A percentile compares a stretch with the other conserved stretches of the same genome.
These are phyloP conservation scores for Carterocephalus palaemon DNA, from an alignment of 2,888 invertebrate species.

Conservation along the genomic window DNA sequence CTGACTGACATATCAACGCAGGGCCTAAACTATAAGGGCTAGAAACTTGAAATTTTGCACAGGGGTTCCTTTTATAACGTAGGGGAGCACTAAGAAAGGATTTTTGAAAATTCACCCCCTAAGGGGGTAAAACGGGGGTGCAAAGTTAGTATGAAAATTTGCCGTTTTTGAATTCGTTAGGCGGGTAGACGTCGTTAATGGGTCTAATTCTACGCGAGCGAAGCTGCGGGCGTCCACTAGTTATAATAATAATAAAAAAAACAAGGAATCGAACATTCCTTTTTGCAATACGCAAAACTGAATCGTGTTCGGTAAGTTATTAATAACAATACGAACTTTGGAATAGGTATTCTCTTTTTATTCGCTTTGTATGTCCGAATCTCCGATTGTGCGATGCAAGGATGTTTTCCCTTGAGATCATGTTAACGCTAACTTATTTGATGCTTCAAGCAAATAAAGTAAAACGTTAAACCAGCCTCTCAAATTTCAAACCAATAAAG, in stretches of 20 bases:
- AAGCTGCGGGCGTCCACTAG: too few species aligned
- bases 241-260: neutral
- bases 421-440: conserved; percentile 12
- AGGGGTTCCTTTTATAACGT: too few species aligned
- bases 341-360: neutral
- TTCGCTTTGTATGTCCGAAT: conserved; percentile 3
- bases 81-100: too few species aligned
- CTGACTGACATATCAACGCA: too few species aligned
- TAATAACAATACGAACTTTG: conserved; percentile 11
- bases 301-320: conserved; percentile 2
- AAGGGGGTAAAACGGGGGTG: too few species aligned
- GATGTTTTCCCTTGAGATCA: conserved; percentile 1
- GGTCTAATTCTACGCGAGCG: too few species aligned
- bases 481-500: neutral
- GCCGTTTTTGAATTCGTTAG: too few species aligned
- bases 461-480: neutral
- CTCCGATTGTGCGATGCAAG: neutral
- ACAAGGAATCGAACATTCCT: conserved; percentile 1
- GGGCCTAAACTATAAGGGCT: too few species aligned
- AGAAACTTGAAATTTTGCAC: too few species aligned
- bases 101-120: too few species aligned
- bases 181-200: too few species aligned
- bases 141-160: too few species aligned
- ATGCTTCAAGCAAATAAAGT: conserved; percentile 2
- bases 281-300: neutral